Percentiles rank a stretch among this genome's conserved stretches.
Conservation (phyloP, 64 coral and sea anemone genomes). For the Actinia equina region DNA sequence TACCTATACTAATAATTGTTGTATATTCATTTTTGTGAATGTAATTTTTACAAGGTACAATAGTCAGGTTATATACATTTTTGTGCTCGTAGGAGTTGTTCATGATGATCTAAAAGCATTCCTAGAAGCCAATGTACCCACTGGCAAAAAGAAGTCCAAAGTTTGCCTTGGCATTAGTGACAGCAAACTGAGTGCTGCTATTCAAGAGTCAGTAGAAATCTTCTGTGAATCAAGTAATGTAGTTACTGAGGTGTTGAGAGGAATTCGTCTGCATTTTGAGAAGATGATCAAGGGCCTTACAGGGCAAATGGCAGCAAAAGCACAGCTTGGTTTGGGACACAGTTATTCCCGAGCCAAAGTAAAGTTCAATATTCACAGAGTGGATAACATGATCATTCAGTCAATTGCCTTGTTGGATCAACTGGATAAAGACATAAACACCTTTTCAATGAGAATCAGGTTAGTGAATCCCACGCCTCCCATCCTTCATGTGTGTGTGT, state of each 20-base stretch:
- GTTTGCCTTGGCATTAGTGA: slow-evolving; percentile 74
- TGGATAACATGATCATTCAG: slow-evolving; percentile 99
- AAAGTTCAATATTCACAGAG: slow-evolving; percentile 97
- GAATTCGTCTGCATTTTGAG: slow-evolving; percentile 85
- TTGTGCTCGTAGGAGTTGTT: slow-evolving; percentile 68
- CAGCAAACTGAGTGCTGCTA: slow-evolving; percentile 86
- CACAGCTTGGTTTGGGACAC: slow-evolving; percentile 91
- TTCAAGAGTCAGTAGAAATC: slow-evolving; percentile 78
- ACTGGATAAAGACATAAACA: slow-evolving; percentile 96
- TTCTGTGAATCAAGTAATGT: slow-evolving; percentile 84
- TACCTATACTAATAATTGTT: too few species aligned
- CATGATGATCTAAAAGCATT: slow-evolving; percentile 97
- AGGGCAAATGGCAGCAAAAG: slow-evolving; percentile 90
- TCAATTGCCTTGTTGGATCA: slow-evolving; percentile 96
- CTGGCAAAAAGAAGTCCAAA: slow-evolving; percentile 93
- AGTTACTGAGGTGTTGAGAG: slow-evolving; percentile 74
- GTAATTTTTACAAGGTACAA: too few species aligned
- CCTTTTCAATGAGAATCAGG: slow-evolving; percentile 99
- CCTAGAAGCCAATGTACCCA: slow-evolving; percentile 84
- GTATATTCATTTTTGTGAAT: too few species aligned
- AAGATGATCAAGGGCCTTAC: slow-evolving; percentile 95
- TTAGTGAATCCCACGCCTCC: too few species aligned
- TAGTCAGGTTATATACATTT: slow-evolving; percentile 43
- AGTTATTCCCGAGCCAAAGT: slow-evolving; percentile 98
- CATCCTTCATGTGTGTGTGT: too few species aligned